Percentiles rank a stretch among this genome's conserved stretches.
phyloP scores from a whole-genome alignment of 2,888 invertebrate species.

The Ecliptopera silaceata region DNA sequence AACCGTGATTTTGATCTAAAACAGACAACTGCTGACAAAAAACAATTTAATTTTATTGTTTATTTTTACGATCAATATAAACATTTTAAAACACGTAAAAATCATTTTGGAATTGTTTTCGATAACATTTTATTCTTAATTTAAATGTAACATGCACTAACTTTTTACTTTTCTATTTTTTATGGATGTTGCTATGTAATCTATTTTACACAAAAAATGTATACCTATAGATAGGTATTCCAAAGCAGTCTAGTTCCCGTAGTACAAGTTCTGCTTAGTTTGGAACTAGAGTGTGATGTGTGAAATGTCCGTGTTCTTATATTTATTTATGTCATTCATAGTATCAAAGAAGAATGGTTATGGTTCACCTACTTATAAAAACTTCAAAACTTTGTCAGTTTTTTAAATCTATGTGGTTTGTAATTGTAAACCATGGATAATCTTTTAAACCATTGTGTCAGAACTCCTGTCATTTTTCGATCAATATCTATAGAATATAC shows the following conservation, averaged over 20 bases:
- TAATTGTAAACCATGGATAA: slow-evolving; percentile 45
- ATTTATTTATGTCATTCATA: no score
- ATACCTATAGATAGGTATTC: no score
- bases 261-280: no score
- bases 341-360: no score
- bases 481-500: slow-evolving; percentile 38
- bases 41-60: slow-evolving; percentile 1
- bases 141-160: not conserved
- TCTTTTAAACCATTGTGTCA: slow-evolving; percentile 37
- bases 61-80: slow-evolving; percentile 8
- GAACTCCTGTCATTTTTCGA: slow-evolving; percentile 34
- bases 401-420: slow-evolving; percentile 24
- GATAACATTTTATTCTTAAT: not conserved
- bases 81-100: slow-evolving; percentile 1
- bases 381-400: not conserved
- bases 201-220: no score
- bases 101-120: not conserved
- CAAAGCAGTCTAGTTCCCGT: no score
- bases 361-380: no score
- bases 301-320: no score
- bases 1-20: slow-evolving; percentile 9
- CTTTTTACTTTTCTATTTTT: no score
- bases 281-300: no score
- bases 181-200: no score
- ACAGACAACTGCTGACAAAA: slow-evolving; percentile 1